Percentiles rank a stretch among this genome's conserved stretches.
Conservation (phyloP, 2,888 invertebrate genomes). For the Lordiphosa fenestrarum region DNA sequence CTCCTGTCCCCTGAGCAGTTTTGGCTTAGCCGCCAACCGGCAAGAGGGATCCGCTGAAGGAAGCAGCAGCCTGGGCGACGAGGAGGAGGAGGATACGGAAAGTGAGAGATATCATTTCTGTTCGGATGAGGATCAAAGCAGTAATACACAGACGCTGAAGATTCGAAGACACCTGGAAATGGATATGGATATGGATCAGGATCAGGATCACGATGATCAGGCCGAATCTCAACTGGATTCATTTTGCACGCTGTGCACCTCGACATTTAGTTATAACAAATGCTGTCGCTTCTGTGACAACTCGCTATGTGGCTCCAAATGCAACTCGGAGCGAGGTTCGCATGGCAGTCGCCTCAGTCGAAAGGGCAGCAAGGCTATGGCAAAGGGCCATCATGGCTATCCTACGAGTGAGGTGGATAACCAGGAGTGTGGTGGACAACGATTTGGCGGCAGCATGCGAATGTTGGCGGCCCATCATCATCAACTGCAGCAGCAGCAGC, state of each 20-base stretch:
- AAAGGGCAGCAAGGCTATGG: slow-evolving; percentile 16
- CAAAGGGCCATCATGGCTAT: slow-evolving; percentile 25
- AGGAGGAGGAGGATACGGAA: slow-evolving; percentile 63
- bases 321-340: slow-evolving; percentile 73
- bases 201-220: slow-evolving; percentile 36
- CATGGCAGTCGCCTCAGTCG: slow-evolving; percentile 56
- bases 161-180: slow-evolving; percentile 27
- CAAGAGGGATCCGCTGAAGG: slow-evolving; percentile 39
- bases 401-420: slow-evolving; percentile 20
- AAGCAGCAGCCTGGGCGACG: slow-evolving; percentile 56
- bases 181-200: slow-evolving; percentile 7
- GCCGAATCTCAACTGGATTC: slow-evolving; percentile 75
- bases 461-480: slow-evolving; percentile 21
- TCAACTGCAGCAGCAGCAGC: slow-evolving; percentile 11
- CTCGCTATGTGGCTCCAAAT: slow-evolving; percentile 78
- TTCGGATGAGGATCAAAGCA: slow-evolving; percentile 74
- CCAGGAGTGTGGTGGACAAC: slow-evolving; percentile 22
- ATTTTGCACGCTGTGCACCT: slow-evolving; percentile 80
- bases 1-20: slow-evolving; percentile 66
- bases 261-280: slow-evolving; percentile 80
- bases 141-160: slow-evolving; percentile 52
- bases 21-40: slow-evolving; percentile 33
- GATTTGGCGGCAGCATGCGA: slow-evolving; percentile 40
- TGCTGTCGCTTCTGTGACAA: slow-evolving; percentile 79
- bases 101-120: slow-evolving; percentile 76